phyloP scores from a whole-genome alignment of 2,113 vertebrate genomes.

The Campylomormyrus tamandua region DNA sequence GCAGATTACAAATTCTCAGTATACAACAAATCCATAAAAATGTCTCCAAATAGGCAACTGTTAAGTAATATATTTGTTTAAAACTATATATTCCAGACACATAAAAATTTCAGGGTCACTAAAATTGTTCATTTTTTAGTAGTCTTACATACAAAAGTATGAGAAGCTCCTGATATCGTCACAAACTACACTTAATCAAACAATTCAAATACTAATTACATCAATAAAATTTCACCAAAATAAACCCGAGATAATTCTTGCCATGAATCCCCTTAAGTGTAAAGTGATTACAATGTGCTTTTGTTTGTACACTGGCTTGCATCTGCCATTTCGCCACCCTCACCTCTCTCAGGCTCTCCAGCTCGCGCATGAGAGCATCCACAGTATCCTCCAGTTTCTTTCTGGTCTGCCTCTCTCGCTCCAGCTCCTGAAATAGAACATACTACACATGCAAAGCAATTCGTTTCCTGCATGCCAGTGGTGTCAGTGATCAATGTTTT shows the following conservation, averaged over 20 bases:
- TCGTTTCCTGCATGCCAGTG: neutral
- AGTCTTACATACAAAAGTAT: neutral
- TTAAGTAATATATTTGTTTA: neutral
- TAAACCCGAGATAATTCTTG: neutral
- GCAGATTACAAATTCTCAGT: neutral
- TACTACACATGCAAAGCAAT: neutral
- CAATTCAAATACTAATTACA: neutral
- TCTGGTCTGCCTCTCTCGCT: slow-evolving; percentile 46
- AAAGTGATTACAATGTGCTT: neutral
- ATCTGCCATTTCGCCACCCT: neutral
- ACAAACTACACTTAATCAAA: neutral
- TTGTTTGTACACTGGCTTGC: neutral
- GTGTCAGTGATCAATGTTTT: neutral
- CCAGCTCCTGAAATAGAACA: slow-evolving; percentile 48
- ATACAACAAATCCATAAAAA: neutral
- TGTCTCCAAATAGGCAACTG: neutral
- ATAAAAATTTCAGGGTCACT: neutral
- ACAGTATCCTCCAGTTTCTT: slow-evolving; percentile 52
- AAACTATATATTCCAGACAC: neutral
- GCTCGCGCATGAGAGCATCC: slow-evolving; percentile 48
- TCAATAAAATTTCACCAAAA: neutral
- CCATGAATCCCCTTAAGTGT: neutral
- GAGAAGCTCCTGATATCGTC: neutral
- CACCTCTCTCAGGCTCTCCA: slow-evolving; percentile 60
- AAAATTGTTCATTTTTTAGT: neutral